Evolutionary conservation across 2,113 vertebrate species (phyloP).

Genomic region (Carassius auratus): DNA sequence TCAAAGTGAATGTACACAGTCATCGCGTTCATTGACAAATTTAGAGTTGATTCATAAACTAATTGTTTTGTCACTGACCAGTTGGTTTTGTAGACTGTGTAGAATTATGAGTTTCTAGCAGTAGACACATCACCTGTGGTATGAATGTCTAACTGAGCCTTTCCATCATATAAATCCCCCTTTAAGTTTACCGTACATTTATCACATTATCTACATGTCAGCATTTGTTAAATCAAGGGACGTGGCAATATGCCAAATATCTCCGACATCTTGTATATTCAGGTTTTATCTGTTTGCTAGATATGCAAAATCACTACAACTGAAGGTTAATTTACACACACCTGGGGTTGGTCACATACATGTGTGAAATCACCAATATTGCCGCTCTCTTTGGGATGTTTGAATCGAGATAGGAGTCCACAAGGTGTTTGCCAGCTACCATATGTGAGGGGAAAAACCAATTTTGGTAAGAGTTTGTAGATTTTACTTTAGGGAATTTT

Average conservation of each 20-base stretch:
- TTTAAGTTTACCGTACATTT: not conserved
- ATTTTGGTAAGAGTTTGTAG: not conserved
- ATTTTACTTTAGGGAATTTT: too few relatives aligned
- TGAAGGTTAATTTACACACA: not conserved
- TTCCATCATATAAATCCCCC: not conserved
- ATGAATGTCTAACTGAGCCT: not conserved
- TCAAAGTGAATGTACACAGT: not conserved
- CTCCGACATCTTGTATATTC: not conserved
- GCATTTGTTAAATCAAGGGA: not conserved
- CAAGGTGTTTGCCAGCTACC: not conserved
- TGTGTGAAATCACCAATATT: not conserved
- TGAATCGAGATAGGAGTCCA: not conserved
- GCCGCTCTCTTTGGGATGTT: not conserved
- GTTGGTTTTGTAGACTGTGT: not conserved
- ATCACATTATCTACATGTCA: slow-evolving; percentile 16
- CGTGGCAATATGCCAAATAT: not conserved
- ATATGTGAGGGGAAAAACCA: not conserved
- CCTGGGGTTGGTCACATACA: not conserved
- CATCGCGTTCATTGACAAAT: not conserved
- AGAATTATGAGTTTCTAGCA: not conserved
- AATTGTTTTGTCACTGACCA: not conserved
- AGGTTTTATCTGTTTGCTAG: not conserved
- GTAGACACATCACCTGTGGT: not conserved
- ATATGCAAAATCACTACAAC: not conserved
- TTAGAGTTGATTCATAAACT: not conserved